phyloP scores from a whole-genome alignment of 2,797 vertebrate species.

The Aldrovandia affinis region DNA sequence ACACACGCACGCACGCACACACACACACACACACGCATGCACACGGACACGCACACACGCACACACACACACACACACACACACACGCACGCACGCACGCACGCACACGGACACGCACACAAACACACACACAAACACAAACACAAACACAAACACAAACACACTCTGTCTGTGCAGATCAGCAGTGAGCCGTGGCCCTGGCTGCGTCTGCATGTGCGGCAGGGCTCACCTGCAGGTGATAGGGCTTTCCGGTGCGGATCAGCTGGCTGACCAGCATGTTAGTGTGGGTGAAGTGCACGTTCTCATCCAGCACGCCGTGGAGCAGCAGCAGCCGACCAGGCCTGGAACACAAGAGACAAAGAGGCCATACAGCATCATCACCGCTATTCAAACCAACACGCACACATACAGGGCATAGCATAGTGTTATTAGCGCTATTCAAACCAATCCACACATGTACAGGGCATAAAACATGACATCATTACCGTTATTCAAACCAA shows the following conservation, averaged over 20 bases:
- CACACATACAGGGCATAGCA: not conserved
- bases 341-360: conserved; percentile 53
- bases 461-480: not conserved
- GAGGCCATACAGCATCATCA: not conserved
- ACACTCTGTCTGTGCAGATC: too few species aligned
- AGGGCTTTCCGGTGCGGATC: conserved; percentile 80
- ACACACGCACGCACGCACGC: too few species aligned
- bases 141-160: too few species aligned
- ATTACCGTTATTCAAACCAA: not conserved
- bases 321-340: conserved; percentile 79
- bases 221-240: conserved; percentile 76
- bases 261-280: conserved; percentile 82
- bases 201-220: not conserved
- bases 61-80: too few species aligned
- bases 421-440: not conserved
- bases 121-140: too few species aligned
- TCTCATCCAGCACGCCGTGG: conserved; percentile 81
- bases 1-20: too few species aligned
- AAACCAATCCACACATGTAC: not conserved
- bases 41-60: too few species aligned
- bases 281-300: conserved; percentile 83
- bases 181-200: not conserved
- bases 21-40: too few species aligned
- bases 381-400: not conserved
- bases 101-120: too few species aligned